Conservation (phyloP, 2,113 vertebrate species). For the Mesocricetus auratus region DNA sequence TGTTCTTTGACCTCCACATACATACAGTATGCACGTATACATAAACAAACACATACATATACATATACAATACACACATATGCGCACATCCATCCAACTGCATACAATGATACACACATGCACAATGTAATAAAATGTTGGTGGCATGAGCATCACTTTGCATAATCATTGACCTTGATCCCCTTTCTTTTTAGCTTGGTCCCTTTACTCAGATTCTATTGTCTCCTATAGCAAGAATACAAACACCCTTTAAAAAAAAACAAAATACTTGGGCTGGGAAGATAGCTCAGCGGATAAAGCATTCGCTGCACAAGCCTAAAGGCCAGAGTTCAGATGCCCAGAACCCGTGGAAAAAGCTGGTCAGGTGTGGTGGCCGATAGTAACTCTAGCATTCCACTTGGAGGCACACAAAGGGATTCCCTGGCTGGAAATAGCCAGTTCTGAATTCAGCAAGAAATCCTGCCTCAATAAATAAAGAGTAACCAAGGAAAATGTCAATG, state of each 20-base stretch:
- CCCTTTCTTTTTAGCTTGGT: neutral
- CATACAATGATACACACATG: neutral
- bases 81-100: too few relatives aligned
- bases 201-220: neutral
- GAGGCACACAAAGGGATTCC: neutral
- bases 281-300: neutral
- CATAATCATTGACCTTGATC: neutral
- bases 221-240: neutral
- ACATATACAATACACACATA: neutral
- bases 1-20: neutral
- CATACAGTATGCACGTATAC: neutral
- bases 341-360: neutral
- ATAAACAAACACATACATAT: neutral
- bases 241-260: conserved; percentile 15
- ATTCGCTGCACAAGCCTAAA: neutral
- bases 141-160: neutral
- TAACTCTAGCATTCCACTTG: neutral
- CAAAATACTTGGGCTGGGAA: neutral
- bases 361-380: too few relatives aligned
- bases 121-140: neutral
- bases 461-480: neutral
- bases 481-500: neutral
- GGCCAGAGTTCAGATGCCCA: neutral
- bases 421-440: neutral
- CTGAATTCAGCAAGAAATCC: neutral